Conservation (phyloP, 2,113 vertebrate genomes). For the Anseranas semipalmata region DNA sequence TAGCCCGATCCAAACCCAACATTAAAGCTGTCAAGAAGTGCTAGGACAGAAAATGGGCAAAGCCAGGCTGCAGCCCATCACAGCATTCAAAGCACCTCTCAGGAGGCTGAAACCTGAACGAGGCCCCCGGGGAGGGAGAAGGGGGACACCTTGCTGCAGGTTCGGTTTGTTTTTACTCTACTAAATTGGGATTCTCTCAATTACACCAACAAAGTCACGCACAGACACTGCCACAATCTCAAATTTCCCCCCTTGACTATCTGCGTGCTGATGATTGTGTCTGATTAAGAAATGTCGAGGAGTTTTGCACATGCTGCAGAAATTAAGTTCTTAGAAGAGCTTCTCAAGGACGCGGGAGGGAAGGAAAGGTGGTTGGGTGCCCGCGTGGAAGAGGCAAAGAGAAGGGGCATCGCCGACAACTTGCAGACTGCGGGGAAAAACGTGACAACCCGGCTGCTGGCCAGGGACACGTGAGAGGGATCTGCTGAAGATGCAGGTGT, state of each 20-base stretch:
- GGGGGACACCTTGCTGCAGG: rapidly evolving
- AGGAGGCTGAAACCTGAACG: neutral
- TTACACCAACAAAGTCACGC: neutral
- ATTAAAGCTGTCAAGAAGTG: neutral
- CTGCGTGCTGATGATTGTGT: neutral
- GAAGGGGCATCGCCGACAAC: neutral
- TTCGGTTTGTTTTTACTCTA: neutral
- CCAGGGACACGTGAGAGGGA: neutral
- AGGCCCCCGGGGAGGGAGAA: neutral
- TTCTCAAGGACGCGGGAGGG: rapidly evolving
- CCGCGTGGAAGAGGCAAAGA: neutral
- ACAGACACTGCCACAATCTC: neutral
- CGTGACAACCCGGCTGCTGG: neutral
- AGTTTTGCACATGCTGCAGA: neutral
- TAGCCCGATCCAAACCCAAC: neutral
- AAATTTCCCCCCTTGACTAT: neutral
- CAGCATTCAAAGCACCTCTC: neutral
- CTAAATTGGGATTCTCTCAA: neutral
- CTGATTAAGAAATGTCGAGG: neutral
- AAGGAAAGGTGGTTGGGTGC: neutral
- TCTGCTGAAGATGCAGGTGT: neutral
- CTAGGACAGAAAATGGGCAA: neutral
- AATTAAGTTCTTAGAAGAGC: neutral
- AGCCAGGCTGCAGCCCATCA: neutral
- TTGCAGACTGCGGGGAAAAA: neutral